Evolutionary conservation across 2,113 vertebrate species (phyloP).

Genomic region (Anser brachyrhynchus): DNA sequence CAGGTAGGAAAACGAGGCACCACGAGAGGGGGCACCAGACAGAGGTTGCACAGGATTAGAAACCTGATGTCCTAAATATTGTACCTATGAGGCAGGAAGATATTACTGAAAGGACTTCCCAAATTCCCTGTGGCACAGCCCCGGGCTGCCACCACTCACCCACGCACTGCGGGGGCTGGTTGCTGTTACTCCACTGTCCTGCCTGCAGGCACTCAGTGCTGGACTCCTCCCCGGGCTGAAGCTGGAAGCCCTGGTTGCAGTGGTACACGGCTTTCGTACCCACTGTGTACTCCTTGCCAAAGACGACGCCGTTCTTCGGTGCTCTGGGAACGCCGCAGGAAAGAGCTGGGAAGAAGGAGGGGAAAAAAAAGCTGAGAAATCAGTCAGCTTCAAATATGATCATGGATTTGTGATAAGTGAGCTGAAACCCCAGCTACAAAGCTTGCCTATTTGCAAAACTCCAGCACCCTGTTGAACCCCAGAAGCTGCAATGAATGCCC

Average conservation of each 20-base stretch:
- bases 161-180: constrained; percentile 85
- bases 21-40: fast-evolving
- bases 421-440: background rate
- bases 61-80: background rate
- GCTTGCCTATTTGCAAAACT: background rate
- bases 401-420: fast-evolving
- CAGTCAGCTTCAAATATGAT: background rate
- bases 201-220: constrained; percentile 85
- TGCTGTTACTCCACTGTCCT: constrained; percentile 90
- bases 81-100: background rate
- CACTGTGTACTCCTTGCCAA: constrained; percentile 92
- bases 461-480: background rate
- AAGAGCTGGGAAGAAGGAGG: constrained; percentile 78
- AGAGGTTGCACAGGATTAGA: background rate
- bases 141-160: constrained; percentile 77
- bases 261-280: constrained; percentile 89
- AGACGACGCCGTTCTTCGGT: constrained; percentile 88
- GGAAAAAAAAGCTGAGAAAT: fast-evolving
- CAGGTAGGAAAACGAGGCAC: background rate
- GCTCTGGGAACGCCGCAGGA: constrained; percentile 92
- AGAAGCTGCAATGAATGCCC: background rate
- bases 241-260: constrained; percentile 89
- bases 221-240: constrained; percentile 76
- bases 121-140: fast-evolving
- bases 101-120: too few species aligned